A percentile compares a stretch with the other conserved stretches of the same genome.
Conservation (phyloP, 2,888 invertebrate species). For the Carpatolechia fugitivella region DNA sequence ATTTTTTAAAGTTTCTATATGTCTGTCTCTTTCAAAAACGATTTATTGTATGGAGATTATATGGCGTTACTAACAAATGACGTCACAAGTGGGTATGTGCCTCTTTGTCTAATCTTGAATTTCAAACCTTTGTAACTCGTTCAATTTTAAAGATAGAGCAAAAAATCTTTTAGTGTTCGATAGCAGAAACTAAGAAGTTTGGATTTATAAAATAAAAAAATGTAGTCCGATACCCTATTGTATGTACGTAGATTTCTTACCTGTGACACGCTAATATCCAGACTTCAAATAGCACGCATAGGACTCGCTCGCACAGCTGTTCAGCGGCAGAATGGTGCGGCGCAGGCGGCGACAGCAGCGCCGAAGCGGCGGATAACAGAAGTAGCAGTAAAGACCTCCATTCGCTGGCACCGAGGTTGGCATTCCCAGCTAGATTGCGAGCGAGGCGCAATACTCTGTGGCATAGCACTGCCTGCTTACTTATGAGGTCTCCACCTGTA, state of each 20-base stretch:
- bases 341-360: constrained; percentile 93
- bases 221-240: not conserved
- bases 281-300: constrained; percentile 95
- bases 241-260: constrained; percentile 28
- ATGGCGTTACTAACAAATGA: no score
- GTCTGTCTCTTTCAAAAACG: no score
- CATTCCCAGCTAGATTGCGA: constrained; percentile 81
- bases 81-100: no score
- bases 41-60: no score
- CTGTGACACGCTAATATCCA: constrained; percentile 80
- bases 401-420: constrained; percentile 87
- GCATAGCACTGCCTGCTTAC: constrained; percentile 95
- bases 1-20: no score
- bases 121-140: no score
- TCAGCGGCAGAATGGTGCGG: constrained; percentile 97
- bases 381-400: constrained; percentile 95
- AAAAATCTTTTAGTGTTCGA: no score
- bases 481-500: constrained; percentile 91
- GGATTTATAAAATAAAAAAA: no score
- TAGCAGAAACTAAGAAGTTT: no score
- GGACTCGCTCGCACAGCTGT: constrained; percentile 94
- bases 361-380: constrained; percentile 90
- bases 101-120: no score
- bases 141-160: no score
- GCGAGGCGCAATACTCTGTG: constrained; percentile 93